Evolutionary conservation across 2,888 invertebrate species (phyloP).

Genomic region (Drosophila multiciliata): DNA sequence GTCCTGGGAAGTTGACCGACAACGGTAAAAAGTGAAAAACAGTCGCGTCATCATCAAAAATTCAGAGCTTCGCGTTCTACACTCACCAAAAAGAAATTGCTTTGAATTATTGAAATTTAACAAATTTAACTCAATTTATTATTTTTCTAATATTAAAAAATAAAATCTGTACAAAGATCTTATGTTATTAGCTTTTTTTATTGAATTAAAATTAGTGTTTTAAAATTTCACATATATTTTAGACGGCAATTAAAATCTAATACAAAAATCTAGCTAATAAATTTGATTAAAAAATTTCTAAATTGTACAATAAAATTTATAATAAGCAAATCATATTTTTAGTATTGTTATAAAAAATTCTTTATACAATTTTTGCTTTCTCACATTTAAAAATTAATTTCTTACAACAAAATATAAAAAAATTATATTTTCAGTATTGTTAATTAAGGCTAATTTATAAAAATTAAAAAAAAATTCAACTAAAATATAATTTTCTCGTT

Average conservation of each 20-base stretch:
- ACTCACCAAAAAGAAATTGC: neutral
- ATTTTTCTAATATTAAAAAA: too few relatives aligned
- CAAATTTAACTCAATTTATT: neutral
- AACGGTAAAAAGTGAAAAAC: slow-evolving; percentile 71
- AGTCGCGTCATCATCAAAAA: slow-evolving; percentile 64
- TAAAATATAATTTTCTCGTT: neutral
- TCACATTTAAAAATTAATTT: neutral
- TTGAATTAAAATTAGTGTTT: too few relatives aligned
- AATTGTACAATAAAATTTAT: neutral
- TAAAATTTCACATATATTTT: too few relatives aligned
- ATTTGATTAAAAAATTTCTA: neutral
- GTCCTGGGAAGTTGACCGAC: slow-evolving; percentile 68
- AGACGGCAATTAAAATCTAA: too few relatives aligned
- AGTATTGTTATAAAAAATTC: too few relatives aligned
- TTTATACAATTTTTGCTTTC: neutral
- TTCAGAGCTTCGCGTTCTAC: neutral
- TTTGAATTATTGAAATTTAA: neutral
- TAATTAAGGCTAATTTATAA: too few relatives aligned
- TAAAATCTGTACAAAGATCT: too few relatives aligned
- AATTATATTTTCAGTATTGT: neutral
- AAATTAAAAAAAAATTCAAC: neutral
- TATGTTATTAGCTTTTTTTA: too few relatives aligned
- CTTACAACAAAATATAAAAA: neutral
- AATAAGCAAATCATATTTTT: neutral
- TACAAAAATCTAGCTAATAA: too few relatives aligned